Evolutionary conservation across 1,140 invertebrate genomes (phyloP).

Genomic region (Glossosoma conforme): DNA sequence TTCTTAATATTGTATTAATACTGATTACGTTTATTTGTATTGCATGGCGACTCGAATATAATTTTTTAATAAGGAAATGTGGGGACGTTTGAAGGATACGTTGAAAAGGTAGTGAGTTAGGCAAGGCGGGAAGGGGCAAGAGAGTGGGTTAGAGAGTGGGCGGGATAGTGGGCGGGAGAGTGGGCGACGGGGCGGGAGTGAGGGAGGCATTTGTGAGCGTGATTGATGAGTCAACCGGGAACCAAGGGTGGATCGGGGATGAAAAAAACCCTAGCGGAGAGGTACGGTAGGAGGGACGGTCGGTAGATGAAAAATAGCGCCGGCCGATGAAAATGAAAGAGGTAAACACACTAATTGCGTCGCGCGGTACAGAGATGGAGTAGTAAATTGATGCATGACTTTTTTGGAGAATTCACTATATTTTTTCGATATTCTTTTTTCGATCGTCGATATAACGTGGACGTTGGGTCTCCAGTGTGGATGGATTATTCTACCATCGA

Average conservation of each 20-base stretch:
- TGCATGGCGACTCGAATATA: no score
- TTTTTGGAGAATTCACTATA: no score
- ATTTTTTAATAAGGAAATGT: slow-evolving; percentile 21
- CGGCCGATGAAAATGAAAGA: slow-evolving; percentile 3
- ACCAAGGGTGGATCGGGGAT: not conserved
- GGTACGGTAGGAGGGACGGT: not conserved
- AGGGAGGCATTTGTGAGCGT: slow-evolving; percentile 12
- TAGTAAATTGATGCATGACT: no score
- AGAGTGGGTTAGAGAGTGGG: no score
- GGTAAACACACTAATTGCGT: slow-evolving; percentile 16
- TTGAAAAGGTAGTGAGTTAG: not conserved
- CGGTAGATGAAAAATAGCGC: slow-evolving; percentile 1
- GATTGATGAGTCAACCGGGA: slow-evolving; percentile 21
- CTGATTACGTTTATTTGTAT: no score
- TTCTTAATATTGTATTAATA: no score
- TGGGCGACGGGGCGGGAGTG: not conserved
- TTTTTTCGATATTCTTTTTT: no score
- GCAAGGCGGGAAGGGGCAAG: not conserved
- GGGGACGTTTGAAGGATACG: slow-evolving; percentile 15
- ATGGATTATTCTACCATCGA: no score
- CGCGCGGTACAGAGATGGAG: not conserved
- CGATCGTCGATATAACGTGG: no score
- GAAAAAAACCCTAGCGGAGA: slow-evolving; percentile 1
- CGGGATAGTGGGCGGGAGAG: no score
- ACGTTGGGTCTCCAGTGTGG: no score